Evolutionary conservation across 64 coral and sea anemone genomes (phyloP).

Genomic region (Exaiptasia diaphana): DNA sequence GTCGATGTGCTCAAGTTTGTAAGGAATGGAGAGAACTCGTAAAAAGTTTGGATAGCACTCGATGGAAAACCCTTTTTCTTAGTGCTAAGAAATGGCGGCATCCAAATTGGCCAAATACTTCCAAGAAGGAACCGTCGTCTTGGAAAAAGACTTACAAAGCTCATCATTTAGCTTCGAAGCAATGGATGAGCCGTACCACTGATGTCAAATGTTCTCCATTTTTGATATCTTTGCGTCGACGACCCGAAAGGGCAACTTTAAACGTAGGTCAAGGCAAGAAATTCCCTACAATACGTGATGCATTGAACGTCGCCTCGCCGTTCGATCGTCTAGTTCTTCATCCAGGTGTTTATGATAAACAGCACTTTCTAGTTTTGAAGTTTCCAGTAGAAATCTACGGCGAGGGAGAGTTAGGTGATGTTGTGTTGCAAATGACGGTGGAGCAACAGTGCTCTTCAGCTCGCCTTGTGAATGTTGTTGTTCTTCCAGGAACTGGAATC

Average conservation of each 20-base stretch:
- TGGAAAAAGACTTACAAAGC: constrained; percentile 94
- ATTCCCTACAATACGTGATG: constrained; percentile 72
- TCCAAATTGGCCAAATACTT: constrained; percentile 92
- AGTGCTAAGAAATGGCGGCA: constrained; percentile 84
- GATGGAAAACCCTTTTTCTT: constrained; percentile 89
- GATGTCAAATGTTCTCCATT: constrained; percentile 79
- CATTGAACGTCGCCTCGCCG: constrained; percentile 69
- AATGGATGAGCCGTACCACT: constrained; percentile 84
- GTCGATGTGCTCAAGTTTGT: constrained; percentile 91
- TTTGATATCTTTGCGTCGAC: constrained; percentile 54
- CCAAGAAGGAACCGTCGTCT: constrained; percentile 79
- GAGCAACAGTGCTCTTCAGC: constrained; percentile 83
- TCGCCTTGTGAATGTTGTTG: constrained; percentile 72
- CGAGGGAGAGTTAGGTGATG: constrained; percentile 64
- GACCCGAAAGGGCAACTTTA: constrained; percentile 51
- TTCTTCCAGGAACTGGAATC: constrained; percentile 65
- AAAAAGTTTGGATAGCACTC: constrained; percentile 86
- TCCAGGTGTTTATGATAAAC: constrained; percentile 77
- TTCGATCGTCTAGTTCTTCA: constrained; percentile 83
- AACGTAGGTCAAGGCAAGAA: constrained; percentile 67
- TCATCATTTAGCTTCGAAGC: constrained; percentile 82
- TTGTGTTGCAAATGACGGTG: constrained; percentile 73
- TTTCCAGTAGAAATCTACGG: constrained; percentile 88
- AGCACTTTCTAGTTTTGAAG: constrained; percentile 75
- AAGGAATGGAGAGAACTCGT: constrained; percentile 91